Evolutionary conservation across 2,888 invertebrate genomes (phyloP).

Genomic region (Apotomis capreana): DNA sequence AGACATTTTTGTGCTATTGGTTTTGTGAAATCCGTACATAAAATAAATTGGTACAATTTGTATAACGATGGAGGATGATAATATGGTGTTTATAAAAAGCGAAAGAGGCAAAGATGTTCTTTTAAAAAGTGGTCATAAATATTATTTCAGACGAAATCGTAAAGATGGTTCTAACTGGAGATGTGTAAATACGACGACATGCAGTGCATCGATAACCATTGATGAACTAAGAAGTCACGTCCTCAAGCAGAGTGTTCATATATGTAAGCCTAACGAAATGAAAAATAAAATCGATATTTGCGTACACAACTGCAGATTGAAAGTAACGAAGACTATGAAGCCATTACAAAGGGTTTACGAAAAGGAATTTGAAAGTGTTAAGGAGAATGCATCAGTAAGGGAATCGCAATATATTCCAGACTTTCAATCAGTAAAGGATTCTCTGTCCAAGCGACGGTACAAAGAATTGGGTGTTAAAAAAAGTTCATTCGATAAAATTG

Average conservation of each 20-base stretch:
- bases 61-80: conserved; percentile 8
- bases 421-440: conserved; percentile 6
- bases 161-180: conserved; percentile 14
- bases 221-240: conserved; percentile 16
- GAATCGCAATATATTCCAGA: conserved; percentile 11
- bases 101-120: conserved; percentile 5
- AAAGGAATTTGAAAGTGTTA: background rate
- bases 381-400: conserved; percentile 7
- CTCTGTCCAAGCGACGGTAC: background rate
- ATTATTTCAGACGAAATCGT: conserved; percentile 6
- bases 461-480: background rate
- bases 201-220: conserved; percentile 25
- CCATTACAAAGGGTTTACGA: conserved; percentile 11
- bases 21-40: conserved; percentile 14
- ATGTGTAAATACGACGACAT: conserved; percentile 6
- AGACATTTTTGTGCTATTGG: background rate
- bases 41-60: conserved; percentile 1
- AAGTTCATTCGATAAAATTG: conserved; percentile 4
- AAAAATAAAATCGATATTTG: conserved; percentile 9
- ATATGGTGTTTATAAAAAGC: conserved; percentile 6
- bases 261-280: conserved; percentile 6
- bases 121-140: background rate
- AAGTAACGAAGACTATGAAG: conserved; percentile 12
- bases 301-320: conserved; percentile 6
- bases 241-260: conserved; percentile 13